These are phyloP conservation scores for Pelvicachromis taeniatus DNA, from an alignment of 2,113 vertebrate genomes.

Conservation along the genomic window DNA sequence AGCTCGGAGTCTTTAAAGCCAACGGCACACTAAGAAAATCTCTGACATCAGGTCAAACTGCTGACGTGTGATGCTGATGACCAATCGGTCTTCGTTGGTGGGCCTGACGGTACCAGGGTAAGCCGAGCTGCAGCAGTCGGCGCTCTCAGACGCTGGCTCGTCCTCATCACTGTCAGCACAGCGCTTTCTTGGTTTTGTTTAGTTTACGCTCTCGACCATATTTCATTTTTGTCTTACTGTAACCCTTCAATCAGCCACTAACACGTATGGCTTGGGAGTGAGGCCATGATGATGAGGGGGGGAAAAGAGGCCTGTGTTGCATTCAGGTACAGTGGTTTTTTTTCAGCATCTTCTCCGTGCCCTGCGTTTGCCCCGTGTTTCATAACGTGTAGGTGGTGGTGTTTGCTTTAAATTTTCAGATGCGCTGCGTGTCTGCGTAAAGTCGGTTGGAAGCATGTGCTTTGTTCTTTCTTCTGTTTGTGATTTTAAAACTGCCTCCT, in stretches of 20 bases:
- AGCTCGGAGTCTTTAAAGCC: background rate
- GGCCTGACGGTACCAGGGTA: background rate
- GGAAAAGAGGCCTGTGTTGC: background rate
- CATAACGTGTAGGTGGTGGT: background rate
- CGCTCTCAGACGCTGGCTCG: background rate
- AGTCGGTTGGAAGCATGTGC: background rate
- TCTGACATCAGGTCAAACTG: background rate
- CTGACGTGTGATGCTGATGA: background rate
- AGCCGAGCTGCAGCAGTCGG: background rate
- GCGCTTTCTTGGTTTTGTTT: background rate
- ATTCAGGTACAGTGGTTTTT: background rate
- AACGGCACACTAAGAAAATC: background rate
- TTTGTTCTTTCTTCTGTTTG: background rate
- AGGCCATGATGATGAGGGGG: background rate
- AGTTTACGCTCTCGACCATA: background rate
- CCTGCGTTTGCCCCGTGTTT: background rate
- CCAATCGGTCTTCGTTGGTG: background rate
- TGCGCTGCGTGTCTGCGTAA: background rate
- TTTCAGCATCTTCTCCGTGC: background rate
- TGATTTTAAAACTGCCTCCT: background rate
- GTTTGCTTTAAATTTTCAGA: background rate
- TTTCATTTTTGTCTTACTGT: too few species aligned
- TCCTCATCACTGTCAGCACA: background rate
- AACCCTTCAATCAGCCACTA: background rate
- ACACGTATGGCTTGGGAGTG: background rate